Base-by-base conservation (phyloP, 2,113 vertebrate species). In the Oncorhynchus tshawytscha region DNA sequence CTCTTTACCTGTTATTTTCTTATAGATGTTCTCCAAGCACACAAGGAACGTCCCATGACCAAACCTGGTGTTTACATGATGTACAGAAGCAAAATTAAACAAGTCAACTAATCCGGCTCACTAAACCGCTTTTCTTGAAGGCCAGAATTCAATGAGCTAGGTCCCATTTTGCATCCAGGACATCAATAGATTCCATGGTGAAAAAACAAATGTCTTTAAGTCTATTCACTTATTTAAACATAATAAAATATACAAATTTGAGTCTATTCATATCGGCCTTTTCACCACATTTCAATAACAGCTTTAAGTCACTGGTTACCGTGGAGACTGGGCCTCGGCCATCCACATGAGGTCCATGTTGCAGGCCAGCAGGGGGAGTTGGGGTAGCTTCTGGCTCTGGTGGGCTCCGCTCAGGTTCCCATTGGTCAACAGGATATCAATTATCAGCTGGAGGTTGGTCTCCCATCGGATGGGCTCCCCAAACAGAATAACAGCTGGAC, bases 261-360 rank as follows among this genome's bases (percentile, higher is more conserved):
- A 51, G 12, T 51, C 49, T 54, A 67, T 67, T 67, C 65, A 67
- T 62, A 62, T 62, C 15, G 4, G 24, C 13, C 24, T 34, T 77
- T 76, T 34, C 39, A 34, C 62, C 4, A 24, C 49, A 51, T 71
- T 64, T 27, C 18, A 29, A 49, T 54, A 12, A 39, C 25, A 2
- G 64, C 6, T 1, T 2, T 69, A 57, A 34, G 48, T n/a, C 65
- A 25, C 16, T 9, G 2, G 22, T 75, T 81, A 95, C 96, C 96
- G 93, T 62, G 96, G 96, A 49, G 95, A 95, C 51, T 94, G 94
- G 0, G 96, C 95, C 84, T 97, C 96, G 12, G 96, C 94, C 87
- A 96, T 95, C 96, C 96, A 97, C 95, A 97, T 94, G 39, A 97
- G 94, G 90, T 97, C 96, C 95, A 96, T 95, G 85, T 96, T 97